Base-by-base conservation (phyloP, 2,113 vertebrate species). In the Lepisosteus osseus region DNA sequence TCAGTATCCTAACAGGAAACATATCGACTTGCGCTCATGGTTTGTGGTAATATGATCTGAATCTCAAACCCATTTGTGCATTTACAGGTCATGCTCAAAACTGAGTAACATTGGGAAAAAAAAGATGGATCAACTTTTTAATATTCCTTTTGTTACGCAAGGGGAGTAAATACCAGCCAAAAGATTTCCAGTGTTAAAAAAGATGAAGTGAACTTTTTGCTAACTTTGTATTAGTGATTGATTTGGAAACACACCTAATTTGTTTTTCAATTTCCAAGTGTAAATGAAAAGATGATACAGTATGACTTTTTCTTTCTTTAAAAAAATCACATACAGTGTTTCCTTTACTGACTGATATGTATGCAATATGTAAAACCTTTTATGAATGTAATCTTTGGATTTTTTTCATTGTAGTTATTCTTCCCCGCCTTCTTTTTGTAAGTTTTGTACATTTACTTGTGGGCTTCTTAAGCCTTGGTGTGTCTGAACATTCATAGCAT, bases 361-460 rank as follows among this genome's bases (percentile, higher is more conserved):
- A 82, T 80, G 82, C 47, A 45, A 82, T 76, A 45, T 73, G 79
- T 83, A 81, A 82, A 76, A 79, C 80, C 73, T 61, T 88, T 81
- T 81, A 87, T 92, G 90, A 92, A 91, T 92, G 91, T 92, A 92
- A 88, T 59, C 56, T 11, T 14, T 59, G n/a, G 5, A 6, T 5
- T 73, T 74, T 74, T 72, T 67, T 45, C 67, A 51, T 15, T 51
- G 56, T 64, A 54, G 47, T 74, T 59, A 64, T 41, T n/a, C 12
- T 14, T n/a, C 55, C 72, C 51, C 54, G 41, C 54, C 8, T 13
- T 74, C 56, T 17, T 63, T 68, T 55, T 72, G 64, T 69, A 55
- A 29, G 45, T 69, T 74, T 64, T 68, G 67, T 45, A 12, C 41
- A 55, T 62, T 54, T 43, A 69, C 67, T 42, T 67, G 51, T 51